Percentiles rank a stretch among this genome's conserved stretches.
Conservation (phyloP, 2,888 invertebrate genomes). For the Diloba caeruleocephala region DNA sequence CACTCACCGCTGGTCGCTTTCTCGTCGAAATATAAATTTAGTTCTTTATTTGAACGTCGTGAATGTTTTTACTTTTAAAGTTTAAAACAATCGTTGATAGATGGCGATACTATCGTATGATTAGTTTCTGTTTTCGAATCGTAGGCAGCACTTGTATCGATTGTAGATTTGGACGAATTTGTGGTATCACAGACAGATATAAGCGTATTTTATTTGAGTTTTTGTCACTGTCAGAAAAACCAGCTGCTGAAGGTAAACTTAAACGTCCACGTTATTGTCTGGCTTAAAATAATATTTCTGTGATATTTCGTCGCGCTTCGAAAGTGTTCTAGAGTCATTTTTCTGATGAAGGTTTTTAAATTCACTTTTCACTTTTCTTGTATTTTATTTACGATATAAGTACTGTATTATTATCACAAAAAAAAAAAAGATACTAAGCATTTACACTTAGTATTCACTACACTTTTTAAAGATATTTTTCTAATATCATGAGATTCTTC, state of each 20-base stretch:
- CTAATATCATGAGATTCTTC: too few relatives aligned
- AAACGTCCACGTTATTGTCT: conserved; percentile 53
- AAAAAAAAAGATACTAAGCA: too few relatives aligned
- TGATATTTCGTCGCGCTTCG: conserved; percentile 47
- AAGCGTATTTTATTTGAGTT: not conserved
- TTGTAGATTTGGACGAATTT: conserved; percentile 6
- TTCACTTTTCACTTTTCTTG: conserved; percentile 37
- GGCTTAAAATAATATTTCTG: conserved; percentile 41
- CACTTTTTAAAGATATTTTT: conserved; percentile 22
- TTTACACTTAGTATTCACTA: conserved; percentile 6
- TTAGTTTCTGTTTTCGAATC: conserved; percentile 18
- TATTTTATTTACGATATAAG: too few relatives aligned
- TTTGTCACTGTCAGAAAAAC: conserved; percentile 54
- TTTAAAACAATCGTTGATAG: conserved; percentile 33
- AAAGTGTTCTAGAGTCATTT: conserved; percentile 55
- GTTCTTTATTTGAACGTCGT: not conserved
- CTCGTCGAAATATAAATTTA: too few relatives aligned
- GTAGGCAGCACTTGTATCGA: conserved; percentile 18
- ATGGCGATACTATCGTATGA: conserved; percentile 31
- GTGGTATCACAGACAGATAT: conserved; percentile 27
- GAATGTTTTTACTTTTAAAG: conserved; percentile 5
- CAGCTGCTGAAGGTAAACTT: conserved; percentile 43
- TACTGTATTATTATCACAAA: too few relatives aligned
- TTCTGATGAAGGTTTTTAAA: conserved; percentile 22
- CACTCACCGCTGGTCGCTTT: not conserved